A percentile compares a stretch with the other conserved stretches of the same genome.
Evolutionary conservation across 2,797 vertebrate species (phyloP).

Genomic region (Acipenser transmontanus): DNA sequence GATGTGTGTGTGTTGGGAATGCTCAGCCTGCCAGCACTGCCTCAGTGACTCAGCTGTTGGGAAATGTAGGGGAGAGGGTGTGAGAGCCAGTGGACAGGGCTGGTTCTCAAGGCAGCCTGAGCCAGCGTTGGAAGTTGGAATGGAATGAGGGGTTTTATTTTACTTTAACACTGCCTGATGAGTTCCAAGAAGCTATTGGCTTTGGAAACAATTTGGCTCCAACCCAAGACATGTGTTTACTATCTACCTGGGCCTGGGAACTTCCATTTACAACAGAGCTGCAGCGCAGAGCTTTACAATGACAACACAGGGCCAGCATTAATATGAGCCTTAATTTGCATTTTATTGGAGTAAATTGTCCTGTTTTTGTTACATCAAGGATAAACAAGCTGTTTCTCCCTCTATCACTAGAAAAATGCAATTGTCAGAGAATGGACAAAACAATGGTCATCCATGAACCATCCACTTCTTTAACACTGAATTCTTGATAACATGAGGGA

Average conservation of each 20-base stretch:
- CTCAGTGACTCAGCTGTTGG: slow-evolving; percentile 45
- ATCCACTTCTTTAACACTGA: too few relatives aligned
- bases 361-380: too few relatives aligned
- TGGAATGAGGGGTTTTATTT: neutral
- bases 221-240: slow-evolving; percentile 16
- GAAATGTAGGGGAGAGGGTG: slow-evolving; percentile 27
- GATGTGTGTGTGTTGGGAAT: slow-evolving; percentile 13
- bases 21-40: slow-evolving; percentile 32
- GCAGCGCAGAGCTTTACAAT: neutral
- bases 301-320: neutral
- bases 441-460: too few relatives aligned
- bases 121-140: slow-evolving; percentile 6
- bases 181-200: slow-evolving; percentile 40
- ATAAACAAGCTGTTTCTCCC: too few relatives aligned
- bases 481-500: too few relatives aligned
- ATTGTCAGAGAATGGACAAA: too few relatives aligned
- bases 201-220: slow-evolving; percentile 13
- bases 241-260: slow-evolving; percentile 8
- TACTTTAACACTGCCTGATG: slow-evolving; percentile 23
- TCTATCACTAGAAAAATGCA: too few relatives aligned
- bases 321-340: too few relatives aligned
- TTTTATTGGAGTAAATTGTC: too few relatives aligned
- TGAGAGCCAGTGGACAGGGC: slow-evolving; percentile 24
- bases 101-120: slow-evolving; percentile 23
- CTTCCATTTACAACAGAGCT: neutral